Conservation (phyloP, 2,797 vertebrate species). For the Cynopterus sphinx region DNA sequence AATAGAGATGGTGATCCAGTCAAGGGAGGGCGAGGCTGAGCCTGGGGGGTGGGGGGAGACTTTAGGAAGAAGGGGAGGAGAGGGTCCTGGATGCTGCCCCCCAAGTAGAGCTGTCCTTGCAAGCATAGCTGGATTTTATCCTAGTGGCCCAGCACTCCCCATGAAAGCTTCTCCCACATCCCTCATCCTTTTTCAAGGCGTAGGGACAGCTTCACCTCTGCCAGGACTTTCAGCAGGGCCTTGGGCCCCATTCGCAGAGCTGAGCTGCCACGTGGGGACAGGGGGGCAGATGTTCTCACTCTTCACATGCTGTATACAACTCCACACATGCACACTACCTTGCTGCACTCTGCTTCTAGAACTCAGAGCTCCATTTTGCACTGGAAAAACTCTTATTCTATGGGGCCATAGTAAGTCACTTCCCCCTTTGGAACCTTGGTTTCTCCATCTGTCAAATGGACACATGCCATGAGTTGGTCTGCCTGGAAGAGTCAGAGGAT, state of each 20-base stretch:
- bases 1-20: not conserved
- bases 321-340: not conserved
- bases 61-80: no score
- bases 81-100: not conserved
- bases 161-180: accelerated
- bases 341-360: not conserved
- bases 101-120: no score
- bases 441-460: not conserved
- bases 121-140: not conserved
- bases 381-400: not conserved
- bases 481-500: not conserved
- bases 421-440: not conserved
- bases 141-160: not conserved
- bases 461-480: no score
- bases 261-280: not conserved
- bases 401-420: not conserved
- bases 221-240: not conserved
- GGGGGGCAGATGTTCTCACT: not conserved
- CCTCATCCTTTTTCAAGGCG: not conserved
- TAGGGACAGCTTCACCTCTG: not conserved
- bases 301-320: not conserved
- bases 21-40: accelerated
- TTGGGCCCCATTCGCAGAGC: accelerated
- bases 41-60: not conserved
- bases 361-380: not conserved